Evolutionary conservation across 2,797 vertebrate species (phyloP).

Genomic region (Buphagus erythrorhynchus): DNA sequence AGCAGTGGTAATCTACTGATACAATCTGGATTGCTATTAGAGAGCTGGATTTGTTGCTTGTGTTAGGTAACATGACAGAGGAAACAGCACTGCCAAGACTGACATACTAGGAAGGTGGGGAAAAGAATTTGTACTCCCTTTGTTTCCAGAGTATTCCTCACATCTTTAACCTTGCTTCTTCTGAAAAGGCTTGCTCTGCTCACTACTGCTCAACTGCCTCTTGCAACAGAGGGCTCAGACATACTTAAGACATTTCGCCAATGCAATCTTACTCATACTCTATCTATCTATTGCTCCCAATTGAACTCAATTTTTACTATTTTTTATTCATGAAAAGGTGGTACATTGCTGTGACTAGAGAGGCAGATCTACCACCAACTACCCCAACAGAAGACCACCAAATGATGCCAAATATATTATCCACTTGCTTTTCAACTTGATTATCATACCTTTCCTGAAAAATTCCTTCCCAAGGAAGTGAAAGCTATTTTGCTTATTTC

Average conservation of each 20-base stretch:
- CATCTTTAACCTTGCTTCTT: neutral
- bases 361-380: neutral
- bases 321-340: neutral
- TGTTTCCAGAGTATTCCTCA: neutral
- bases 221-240: neutral
- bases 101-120: neutral
- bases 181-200: neutral
- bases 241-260: neutral
- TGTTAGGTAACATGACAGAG: neutral
- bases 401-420: neutral
- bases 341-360: neutral
- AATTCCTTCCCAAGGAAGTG: neutral
- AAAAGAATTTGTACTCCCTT: neutral
- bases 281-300: neutral
- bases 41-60: constrained; percentile 5
- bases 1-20: constrained; percentile 10
- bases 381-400: neutral
- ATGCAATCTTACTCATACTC: neutral
- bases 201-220: neutral
- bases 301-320: neutral
- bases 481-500: neutral
- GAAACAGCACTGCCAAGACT: neutral
- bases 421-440: neutral
- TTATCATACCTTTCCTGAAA: neutral
- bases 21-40: neutral